Evolutionary conservation across 2,797 vertebrate genomes (phyloP), one percentile per base, ranked within the genome.

Genomic region (Pseudochirops corinnae): DNA sequence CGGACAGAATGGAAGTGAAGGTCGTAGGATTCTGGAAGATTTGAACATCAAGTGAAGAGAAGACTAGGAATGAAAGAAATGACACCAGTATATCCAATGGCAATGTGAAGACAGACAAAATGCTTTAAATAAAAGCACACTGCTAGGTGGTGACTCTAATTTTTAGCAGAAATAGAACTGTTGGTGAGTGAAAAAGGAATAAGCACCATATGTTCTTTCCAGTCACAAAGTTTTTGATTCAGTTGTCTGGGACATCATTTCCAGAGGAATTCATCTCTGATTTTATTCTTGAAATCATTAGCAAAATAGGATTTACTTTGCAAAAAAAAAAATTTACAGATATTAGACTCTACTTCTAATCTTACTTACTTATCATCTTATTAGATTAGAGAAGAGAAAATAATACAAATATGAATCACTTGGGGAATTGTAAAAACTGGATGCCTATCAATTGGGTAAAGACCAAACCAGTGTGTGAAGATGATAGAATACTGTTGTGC

Each of bases 291-390:
- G 62, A n/a, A 67, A 67, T 67, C 33, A 67, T 67, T 67, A 56
- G 56, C 91, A 56, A 93, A 26, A 0, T 5, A 87, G 52, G 56
- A 91, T 90, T 92, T 93, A 62, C 90, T 93, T 92, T 90, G 10
- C 82, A 93, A 94, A 90, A 82, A 91, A 91, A 90, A 28, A 21
- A 4, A 67, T 94, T 74, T 62, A 11, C 90, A 74, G 2, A 62
- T 39, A 52, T 57, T 90, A 6, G 56, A 52, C 91, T 94, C 39
- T 94, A 16, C 52, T 96, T 93, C 56, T 90, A 11, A 91, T 94
- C 5, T 56, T 92, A 31, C 56, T 29, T 50, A 18, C 24, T 96
- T 91, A 58, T 31, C 13, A 6, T 56, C n/a, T 90, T 3, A 11
- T 96, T 87, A 92, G 74, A 53, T 50, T 56, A 57, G n/a, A 50